phyloP scores from a whole-genome alignment of 2,113 vertebrate species.

The Cercocebus atys region DNA sequence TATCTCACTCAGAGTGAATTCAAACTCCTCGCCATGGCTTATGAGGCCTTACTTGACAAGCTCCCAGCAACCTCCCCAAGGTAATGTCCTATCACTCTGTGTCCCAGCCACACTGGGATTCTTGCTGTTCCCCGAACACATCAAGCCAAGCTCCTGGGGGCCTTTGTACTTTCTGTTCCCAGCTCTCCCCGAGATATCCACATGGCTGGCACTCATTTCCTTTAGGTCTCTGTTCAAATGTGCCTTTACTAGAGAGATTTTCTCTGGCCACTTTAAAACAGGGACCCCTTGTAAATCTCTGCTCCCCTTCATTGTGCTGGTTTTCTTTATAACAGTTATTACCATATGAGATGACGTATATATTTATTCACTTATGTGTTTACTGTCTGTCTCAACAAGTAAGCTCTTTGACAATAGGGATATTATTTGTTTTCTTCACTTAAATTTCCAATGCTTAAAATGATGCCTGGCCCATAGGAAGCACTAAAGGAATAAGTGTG shows the following conservation, averaged over 20 bases:
- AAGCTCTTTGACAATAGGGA: neutral
- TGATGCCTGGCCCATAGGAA: neutral
- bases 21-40: neutral
- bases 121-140: neutral
- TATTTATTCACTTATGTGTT: neutral
- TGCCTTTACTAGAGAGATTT: neutral
- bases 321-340: neutral
- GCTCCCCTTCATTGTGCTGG: neutral
- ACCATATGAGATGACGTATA: neutral
- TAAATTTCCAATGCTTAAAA: neutral
- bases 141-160: neutral
- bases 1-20: neutral
- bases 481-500: neutral
- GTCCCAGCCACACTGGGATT: neutral
- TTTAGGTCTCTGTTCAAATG: slow-evolving; percentile 39
- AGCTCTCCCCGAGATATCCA: neutral
- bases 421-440: neutral
- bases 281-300: neutral
- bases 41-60: neutral
- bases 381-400: neutral
- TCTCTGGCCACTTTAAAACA: neutral
- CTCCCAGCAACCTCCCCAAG: neutral
- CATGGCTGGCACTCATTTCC: neutral
- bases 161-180: neutral
- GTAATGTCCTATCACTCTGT: neutral